A percentile compares a stretch with the other conserved stretches of the same genome.
These are phyloP conservation scores for Laticauda colubrina DNA, from an alignment of 2,113 vertebrate genomes.

Conservation along the genomic window DNA sequence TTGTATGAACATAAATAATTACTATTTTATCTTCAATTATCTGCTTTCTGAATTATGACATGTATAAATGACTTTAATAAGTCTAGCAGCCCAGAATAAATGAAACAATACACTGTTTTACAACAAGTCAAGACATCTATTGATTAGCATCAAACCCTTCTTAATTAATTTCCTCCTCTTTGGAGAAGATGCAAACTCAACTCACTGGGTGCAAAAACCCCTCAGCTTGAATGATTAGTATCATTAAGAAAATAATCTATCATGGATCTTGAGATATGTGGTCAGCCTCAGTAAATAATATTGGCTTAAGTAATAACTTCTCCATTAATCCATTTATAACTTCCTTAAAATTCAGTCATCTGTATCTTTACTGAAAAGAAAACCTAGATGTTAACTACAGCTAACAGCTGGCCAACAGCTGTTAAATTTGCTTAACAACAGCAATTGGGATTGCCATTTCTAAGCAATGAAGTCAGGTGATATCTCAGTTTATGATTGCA, in stretches of 20 bases:
- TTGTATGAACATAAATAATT: slow-evolving; percentile 50
- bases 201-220: not conserved
- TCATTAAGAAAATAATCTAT: not conserved
- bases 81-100: slow-evolving; percentile 40
- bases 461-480: not conserved
- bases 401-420: not conserved
- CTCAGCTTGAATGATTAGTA: not conserved
- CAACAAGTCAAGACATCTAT: slow-evolving; percentile 24
- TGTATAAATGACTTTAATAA: slow-evolving; percentile 55
- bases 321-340: not conserved
- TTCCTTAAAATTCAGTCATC: not conserved
- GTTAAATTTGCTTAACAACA: not conserved
- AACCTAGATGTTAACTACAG: not conserved
- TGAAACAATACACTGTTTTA: slow-evolving; percentile 34
- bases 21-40: slow-evolving; percentile 58
- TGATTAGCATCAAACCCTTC: not conserved
- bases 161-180: not conserved
- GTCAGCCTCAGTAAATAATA: not conserved
- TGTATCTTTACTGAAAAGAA: not conserved
- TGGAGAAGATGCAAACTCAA: not conserved
- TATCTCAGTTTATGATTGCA: not conserved
- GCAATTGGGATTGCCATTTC: not conserved
- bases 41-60: slow-evolving; percentile 53
- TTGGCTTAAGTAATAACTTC: not conserved
- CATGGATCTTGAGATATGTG: not conserved